Conservation (phyloP, 2,888 invertebrate genomes). For the Helobdella robusta region DNA sequence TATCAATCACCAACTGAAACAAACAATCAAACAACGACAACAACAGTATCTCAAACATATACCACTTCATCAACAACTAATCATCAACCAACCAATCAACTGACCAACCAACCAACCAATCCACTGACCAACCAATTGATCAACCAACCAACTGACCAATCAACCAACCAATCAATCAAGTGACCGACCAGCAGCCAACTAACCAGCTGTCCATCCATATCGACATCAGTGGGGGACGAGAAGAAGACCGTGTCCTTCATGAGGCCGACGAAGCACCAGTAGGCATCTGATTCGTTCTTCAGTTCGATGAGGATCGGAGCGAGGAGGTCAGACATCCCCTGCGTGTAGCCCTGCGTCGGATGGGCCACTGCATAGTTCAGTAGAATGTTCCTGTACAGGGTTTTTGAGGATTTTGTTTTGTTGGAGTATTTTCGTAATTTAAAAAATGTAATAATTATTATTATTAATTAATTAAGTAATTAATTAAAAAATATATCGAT, state of each 20-base stretch:
- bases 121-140: too few relatives aligned
- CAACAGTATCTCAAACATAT: too few relatives aligned
- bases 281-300: conserved; percentile 86
- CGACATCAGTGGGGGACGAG: conserved; percentile 65
- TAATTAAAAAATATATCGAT: conserved; percentile 92
- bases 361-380: conserved; percentile 79
- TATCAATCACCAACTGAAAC: too few relatives aligned
- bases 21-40: too few relatives aligned
- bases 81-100: too few relatives aligned
- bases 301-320: conserved; percentile 81
- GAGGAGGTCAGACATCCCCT: conserved; percentile 94
- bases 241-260: conserved; percentile 73
- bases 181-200: too few relatives aligned
- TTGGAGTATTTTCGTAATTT: too few relatives aligned
- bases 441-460: too few relatives aligned
- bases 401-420: too few relatives aligned
- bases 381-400: conserved; percentile 62
- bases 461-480: too few relatives aligned
- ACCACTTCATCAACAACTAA: neutral
- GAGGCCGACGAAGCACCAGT: conserved; percentile 97
- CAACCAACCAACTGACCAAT: neutral
- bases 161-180: neutral
- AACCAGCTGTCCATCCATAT: conserved; percentile 92
- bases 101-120: too few relatives aligned
- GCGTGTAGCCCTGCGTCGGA: conserved; percentile 55